Percentiles rank a stretch among this genome's conserved stretches.
phyloP scores from a whole-genome alignment of 1,140 invertebrate genomes.

The Olivierus martensii region DNA sequence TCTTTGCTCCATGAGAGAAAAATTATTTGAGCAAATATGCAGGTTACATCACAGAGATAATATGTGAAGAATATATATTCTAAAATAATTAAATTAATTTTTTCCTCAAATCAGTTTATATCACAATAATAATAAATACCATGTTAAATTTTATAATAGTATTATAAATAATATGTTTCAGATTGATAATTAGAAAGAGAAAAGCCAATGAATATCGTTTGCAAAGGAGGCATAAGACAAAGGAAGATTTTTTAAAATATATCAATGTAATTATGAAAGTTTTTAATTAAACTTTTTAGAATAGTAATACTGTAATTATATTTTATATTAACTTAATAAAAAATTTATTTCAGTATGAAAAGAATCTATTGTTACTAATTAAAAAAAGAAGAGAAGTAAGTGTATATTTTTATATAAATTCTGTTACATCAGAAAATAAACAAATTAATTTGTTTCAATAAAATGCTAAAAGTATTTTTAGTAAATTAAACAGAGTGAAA shows the following conservation, averaged over 20 bases:
- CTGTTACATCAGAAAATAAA: too few relatives aligned
- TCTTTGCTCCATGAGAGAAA: too few relatives aligned
- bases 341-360: slow-evolving; percentile 39
- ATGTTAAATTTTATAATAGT: too few relatives aligned
- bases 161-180: slow-evolving; percentile 28
- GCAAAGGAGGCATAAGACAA: slow-evolving; percentile 45
- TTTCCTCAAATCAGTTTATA: too few relatives aligned
- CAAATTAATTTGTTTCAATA: too few relatives aligned
- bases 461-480: too few relatives aligned
- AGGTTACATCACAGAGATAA: too few relatives aligned
- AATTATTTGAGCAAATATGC: too few relatives aligned
- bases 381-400: slow-evolving; percentile 31
- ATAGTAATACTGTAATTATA: slow-evolving; percentile 3
- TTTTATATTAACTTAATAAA: background rate
- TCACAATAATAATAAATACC: too few relatives aligned
- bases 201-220: slow-evolving; percentile 56
- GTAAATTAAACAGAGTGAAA: background rate
- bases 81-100: too few relatives aligned
- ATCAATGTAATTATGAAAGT: slow-evolving; percentile 34
- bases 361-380: slow-evolving; percentile 48
- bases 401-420: background rate
- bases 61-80: too few relatives aligned
- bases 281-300: background rate
- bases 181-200: slow-evolving; percentile 49
- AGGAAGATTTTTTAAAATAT: slow-evolving; percentile 55